phyloP scores from a whole-genome alignment of 1,140 invertebrate genomes.

The Berghia stephanieae region DNA sequence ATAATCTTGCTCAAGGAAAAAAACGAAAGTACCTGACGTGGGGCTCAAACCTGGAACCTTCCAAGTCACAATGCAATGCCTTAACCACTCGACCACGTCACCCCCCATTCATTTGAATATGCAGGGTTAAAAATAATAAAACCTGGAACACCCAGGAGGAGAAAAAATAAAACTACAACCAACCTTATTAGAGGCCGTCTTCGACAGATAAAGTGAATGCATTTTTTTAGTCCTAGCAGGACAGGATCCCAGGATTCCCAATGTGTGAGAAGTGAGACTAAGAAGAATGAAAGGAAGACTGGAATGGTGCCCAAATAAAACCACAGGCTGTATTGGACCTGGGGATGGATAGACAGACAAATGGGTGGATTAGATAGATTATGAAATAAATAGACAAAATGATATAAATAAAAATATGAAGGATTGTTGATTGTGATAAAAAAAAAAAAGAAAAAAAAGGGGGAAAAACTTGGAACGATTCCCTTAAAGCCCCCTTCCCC shows the following conservation, averaged over 20 bases:
- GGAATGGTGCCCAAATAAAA: conserved; percentile 85
- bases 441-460: no score
- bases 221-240: conserved; percentile 72
- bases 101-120: background rate
- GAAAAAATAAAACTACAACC: background rate
- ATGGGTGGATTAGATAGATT: background rate
- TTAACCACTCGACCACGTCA: no score
- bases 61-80: no score
- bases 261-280: conserved; percentile 79
- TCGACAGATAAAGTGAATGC: conserved; percentile 71
- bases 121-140: background rate
- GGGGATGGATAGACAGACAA: conserved; percentile 32
- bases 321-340: conserved; percentile 76
- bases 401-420: background rate
- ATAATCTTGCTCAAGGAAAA: no score
- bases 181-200: conserved; percentile 61
- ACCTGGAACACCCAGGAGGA: background rate
- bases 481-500: no score
- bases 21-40: background rate
- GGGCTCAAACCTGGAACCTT: background rate
- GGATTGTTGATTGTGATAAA: background rate
- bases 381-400: background rate
- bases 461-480: no score
- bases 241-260: conserved; percentile 89
- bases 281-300: conserved; percentile 81